phyloP scores from a whole-genome alignment of 1,140 invertebrate genomes.

The Bombus impatiens region DNA sequence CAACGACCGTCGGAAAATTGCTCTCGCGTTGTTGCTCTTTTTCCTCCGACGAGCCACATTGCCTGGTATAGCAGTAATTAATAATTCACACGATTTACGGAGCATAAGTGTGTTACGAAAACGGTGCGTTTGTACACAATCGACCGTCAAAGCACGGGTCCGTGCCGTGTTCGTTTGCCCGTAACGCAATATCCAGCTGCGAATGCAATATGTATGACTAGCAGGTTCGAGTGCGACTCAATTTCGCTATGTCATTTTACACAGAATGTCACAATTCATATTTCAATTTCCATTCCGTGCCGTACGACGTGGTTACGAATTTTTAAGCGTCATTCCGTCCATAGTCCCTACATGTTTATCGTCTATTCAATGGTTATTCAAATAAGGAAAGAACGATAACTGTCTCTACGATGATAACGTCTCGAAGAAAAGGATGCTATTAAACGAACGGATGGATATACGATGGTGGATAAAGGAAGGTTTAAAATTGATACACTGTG shows the following conservation, averaged over 20 bases:
- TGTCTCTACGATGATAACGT: neutral
- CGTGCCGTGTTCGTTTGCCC: slow-evolving; percentile 15
- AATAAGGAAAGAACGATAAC: neutral
- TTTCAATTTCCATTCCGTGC: slow-evolving; percentile 25
- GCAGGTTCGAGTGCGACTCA: slow-evolving; percentile 30
- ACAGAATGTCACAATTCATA: slow-evolving; percentile 27
- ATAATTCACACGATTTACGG: slow-evolving; percentile 16
- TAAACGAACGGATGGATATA: neutral
- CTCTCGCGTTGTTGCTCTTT: neutral
- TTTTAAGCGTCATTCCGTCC: slow-evolving; percentile 7
- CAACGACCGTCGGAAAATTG: slow-evolving; percentile 13
- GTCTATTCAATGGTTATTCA: neutral
- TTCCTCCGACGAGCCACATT: neutral
- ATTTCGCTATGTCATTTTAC: slow-evolving; percentile 40
- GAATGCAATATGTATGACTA: slow-evolving; percentile 39
- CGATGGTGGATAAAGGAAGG: no score
- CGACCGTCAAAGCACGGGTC: slow-evolving; percentile 5
- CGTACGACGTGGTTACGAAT: neutral
- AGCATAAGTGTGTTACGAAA: neutral
- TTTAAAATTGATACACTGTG: no score
- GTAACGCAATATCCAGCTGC: slow-evolving; percentile 31
- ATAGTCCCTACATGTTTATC: neutral
- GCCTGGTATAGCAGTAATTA: slow-evolving; percentile 15
- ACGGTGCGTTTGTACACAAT: slow-evolving; percentile 1
- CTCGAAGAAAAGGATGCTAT: neutral